Evolutionary conservation across 2,797 vertebrate genomes (phyloP).

Genomic region (Gymnocypris eckloni): DNA sequence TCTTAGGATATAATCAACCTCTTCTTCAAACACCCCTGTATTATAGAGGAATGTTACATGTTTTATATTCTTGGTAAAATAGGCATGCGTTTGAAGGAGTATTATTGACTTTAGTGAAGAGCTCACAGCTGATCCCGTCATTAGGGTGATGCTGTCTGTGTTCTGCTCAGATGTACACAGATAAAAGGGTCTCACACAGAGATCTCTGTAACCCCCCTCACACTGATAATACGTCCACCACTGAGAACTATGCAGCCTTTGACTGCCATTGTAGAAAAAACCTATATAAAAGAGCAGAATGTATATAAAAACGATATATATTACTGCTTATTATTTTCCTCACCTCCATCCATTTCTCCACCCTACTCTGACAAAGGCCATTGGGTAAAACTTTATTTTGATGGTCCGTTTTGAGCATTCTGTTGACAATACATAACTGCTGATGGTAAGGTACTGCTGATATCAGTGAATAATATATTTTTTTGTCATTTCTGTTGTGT

Average conservation of each 20-base stretch:
- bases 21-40: neutral
- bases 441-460: neutral
- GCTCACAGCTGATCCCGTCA: neutral
- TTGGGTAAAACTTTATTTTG: too few relatives aligned
- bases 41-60: neutral
- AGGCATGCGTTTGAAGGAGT: neutral
- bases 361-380: neutral
- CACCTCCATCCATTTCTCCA: neutral
- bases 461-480: neutral
- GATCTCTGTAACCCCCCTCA: neutral
- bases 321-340: neutral
- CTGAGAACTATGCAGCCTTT: neutral
- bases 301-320: neutral
- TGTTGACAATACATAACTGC: too few relatives aligned
- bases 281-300: neutral
- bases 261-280: neutral
- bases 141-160: neutral
- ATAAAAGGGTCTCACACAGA: constrained; percentile 3
- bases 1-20: neutral
- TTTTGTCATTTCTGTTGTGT: neutral
- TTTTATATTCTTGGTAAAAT: constrained; percentile 2
- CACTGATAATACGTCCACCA: neutral
- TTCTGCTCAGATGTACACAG: constrained; percentile 9
- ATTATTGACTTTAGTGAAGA: neutral
- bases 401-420: too few relatives aligned